phyloP scores from a whole-genome alignment of 1,140 invertebrate genomes.

The Ditylenchus dipsaci region DNA sequence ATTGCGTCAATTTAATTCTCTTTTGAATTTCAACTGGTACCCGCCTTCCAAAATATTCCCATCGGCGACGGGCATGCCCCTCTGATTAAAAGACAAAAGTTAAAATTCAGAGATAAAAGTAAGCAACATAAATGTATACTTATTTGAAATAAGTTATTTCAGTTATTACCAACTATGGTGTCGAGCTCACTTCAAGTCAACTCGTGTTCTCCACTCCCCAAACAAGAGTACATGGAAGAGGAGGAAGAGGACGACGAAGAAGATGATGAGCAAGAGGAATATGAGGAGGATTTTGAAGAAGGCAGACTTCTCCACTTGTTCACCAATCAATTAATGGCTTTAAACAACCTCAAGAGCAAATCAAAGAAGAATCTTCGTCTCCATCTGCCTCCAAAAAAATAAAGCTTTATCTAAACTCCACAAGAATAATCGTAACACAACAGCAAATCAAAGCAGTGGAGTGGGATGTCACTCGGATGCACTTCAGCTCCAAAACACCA shows the following conservation, averaged over 20 bases:
- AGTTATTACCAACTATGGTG: not conserved
- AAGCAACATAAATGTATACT: not conserved
- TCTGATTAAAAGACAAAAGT: no score
- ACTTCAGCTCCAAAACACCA: conserved; percentile 31
- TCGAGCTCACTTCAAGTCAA: not conserved
- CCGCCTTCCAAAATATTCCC: no score
- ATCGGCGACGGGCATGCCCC: no score
- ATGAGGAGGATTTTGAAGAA: not conserved
- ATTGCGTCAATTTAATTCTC: no score
- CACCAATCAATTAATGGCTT: not conserved
- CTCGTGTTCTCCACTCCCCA: not conserved
- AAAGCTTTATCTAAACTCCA: no score
- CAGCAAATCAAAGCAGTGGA: no score
- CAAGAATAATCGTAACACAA: no score
- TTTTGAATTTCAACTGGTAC: no score
- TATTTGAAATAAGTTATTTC: not conserved
- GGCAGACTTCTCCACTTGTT: not conserved
- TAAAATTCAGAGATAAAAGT: no score
- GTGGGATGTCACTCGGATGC: no score
- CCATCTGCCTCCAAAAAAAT: not conserved
- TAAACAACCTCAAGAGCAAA: not conserved
- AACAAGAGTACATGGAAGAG: not conserved
- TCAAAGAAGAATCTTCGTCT: not conserved
- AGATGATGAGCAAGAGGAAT: not conserved
- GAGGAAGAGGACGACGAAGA: conserved; percentile 5